A percentile compares a stretch with the other conserved stretches of the same genome.
Conservation (phyloP, 2,113 vertebrate species). For the Raja brachyura region DNA sequence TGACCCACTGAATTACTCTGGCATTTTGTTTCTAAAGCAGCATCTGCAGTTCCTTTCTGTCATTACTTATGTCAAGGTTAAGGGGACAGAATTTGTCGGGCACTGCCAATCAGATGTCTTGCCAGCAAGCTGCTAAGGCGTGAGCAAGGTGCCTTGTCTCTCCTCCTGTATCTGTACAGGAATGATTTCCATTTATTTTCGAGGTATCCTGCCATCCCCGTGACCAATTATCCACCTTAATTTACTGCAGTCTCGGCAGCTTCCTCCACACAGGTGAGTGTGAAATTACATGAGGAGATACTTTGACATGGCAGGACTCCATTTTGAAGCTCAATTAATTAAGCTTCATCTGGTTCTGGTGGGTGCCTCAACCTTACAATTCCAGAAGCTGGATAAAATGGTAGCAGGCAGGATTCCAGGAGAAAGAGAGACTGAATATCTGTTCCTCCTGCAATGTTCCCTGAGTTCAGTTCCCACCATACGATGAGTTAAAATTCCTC, state of each 20-base stretch:
- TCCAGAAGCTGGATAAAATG: background rate
- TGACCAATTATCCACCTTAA: background rate
- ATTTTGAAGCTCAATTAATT: background rate
- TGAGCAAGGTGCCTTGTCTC: no score
- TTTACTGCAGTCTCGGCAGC: background rate
- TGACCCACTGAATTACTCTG: no score
- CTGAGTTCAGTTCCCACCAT: background rate
- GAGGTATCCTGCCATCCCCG: background rate
- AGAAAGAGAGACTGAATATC: background rate
- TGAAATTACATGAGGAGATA: background rate
- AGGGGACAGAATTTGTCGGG: no score
- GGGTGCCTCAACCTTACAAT: background rate
- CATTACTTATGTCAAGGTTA: background rate
- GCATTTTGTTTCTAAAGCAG: no score
- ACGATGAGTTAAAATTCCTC: background rate
- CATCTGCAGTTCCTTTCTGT: background rate
- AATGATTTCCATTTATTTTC: background rate
- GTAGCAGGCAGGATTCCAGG: background rate
- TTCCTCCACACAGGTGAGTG: background rate
- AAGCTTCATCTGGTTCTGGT: background rate
- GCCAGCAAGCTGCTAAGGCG: background rate
- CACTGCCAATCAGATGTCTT: background rate
- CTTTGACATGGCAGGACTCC: no score
- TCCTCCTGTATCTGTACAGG: background rate
- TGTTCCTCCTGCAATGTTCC: background rate